Evolutionary conservation across 2,888 invertebrate genomes (phyloP).

Genomic region (Punctoribates punctum): DNA sequence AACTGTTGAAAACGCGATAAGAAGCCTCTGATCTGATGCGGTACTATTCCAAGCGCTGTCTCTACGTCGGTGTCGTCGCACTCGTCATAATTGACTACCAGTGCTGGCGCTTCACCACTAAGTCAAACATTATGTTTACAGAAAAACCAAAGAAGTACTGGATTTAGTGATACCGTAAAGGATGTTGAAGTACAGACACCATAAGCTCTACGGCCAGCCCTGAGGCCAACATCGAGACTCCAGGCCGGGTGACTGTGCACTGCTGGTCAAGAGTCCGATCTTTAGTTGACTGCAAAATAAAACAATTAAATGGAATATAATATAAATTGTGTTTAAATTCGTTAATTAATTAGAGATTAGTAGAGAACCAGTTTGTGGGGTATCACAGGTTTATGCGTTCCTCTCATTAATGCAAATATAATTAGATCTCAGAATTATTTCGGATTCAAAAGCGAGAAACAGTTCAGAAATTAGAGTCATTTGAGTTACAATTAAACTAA

Average conservation of each 20-base stretch:
- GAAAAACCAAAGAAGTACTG: no score
- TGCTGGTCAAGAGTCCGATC: conserved; percentile 96
- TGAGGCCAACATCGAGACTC: conserved; percentile 82
- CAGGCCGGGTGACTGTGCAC: conserved; percentile 95
- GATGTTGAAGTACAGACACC: conserved; percentile 79
- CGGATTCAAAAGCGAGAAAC: no score
- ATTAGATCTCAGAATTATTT: no score
- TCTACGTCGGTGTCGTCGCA: conserved; percentile 51
- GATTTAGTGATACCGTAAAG: conserved; percentile 60
- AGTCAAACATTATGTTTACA: background rate
- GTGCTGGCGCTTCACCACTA: conserved; percentile 50
- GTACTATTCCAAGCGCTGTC: conserved; percentile 69
- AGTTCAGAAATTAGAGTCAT: no score
- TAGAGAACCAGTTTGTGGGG: no score
- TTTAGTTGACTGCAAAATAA: conserved; percentile 66
- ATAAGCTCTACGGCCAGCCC: conserved; percentile 87
- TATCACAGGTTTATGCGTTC: no score
- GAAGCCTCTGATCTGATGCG: conserved; percentile 91
- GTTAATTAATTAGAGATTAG: no score
- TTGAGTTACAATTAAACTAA: no score
- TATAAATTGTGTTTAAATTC: background rate
- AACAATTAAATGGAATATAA: background rate
- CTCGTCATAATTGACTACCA: conserved; percentile 58
- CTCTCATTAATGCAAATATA: no score
- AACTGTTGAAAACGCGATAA: conserved; percentile 75